phyloP scores from a whole-genome alignment of 2,888 invertebrate genomes.

The Kryphioiulus occultus region DNA sequence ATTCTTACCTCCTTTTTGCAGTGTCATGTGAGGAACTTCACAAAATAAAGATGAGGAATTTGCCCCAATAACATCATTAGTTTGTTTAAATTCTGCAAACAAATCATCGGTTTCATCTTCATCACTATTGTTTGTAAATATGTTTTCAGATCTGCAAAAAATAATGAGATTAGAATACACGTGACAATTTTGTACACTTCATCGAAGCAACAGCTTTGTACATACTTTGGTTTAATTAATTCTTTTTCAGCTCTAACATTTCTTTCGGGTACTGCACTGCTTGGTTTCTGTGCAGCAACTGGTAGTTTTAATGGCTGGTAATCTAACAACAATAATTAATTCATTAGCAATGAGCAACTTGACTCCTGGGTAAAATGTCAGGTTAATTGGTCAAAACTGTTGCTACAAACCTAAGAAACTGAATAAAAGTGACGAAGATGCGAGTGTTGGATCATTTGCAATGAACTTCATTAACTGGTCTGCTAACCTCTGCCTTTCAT shows the following conservation, averaged over 20 bases:
- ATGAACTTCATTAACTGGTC: slow-evolving; percentile 42
- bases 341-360: not conserved
- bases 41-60: slow-evolving; percentile 1
- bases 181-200: not conserved
- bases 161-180: not conserved
- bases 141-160: not conserved
- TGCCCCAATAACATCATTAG: not conserved
- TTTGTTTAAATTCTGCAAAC: slow-evolving; percentile 29
- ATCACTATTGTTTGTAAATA: not conserved
- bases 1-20: not conserved
- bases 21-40: not conserved
- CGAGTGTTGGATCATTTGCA: not conserved
- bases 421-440: slow-evolving; percentile 18
- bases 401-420: slow-evolving; percentile 40
- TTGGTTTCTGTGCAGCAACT: not conserved
- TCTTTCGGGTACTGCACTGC: not conserved
- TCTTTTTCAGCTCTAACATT: not conserved
- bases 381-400: not conserved
- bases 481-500: slow-evolving; percentile 1
- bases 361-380: no score
- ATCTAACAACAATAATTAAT: not conserved
- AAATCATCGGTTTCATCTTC: slow-evolving; percentile 37
- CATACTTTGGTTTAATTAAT: not conserved
- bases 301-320: not conserved
- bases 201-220: not conserved